phyloP scores from a whole-genome alignment of 1,140 invertebrate species.

The Drosophila kurseongensis region DNA sequence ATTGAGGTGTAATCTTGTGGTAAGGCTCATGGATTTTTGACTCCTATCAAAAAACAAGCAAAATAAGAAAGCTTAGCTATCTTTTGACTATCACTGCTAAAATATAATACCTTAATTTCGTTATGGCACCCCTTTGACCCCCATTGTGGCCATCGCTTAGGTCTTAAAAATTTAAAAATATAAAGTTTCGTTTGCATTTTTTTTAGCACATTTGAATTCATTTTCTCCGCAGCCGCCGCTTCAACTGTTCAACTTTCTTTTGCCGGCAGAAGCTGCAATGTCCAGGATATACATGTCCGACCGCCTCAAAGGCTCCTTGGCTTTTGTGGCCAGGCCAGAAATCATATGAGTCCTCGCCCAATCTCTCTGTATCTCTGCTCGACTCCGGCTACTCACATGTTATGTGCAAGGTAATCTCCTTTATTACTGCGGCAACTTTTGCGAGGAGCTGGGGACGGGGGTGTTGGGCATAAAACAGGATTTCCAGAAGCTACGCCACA shows the following conservation, averaged over 20 bases:
- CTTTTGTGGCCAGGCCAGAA: slow-evolving; percentile 44
- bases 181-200: slow-evolving; percentile 31
- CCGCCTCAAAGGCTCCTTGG: slow-evolving; percentile 46
- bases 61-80: too few relatives aligned
- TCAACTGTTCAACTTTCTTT: slow-evolving; percentile 17
- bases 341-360: slow-evolving; percentile 52
- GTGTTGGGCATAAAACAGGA: slow-evolving; percentile 65
- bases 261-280: slow-evolving; percentile 21
- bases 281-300: slow-evolving; percentile 29
- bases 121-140: slow-evolving; percentile 9
- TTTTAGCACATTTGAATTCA: not conserved
- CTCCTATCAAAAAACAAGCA: too few relatives aligned
- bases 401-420: slow-evolving; percentile 79
- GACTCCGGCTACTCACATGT: slow-evolving; percentile 58
- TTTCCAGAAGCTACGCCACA: slow-evolving; percentile 38
- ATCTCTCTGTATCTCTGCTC: slow-evolving; percentile 16
- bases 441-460: slow-evolving; percentile 7
- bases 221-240: slow-evolving; percentile 3
- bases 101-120: not conserved
- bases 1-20: too few relatives aligned
- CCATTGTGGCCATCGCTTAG: slow-evolving; percentile 31
- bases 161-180: slow-evolving; percentile 6
- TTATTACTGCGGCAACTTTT: slow-evolving; percentile 82
- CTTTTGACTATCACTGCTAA: too few relatives aligned
- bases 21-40: too few relatives aligned